Evolutionary conservation across 2,797 vertebrate species (phyloP), one percentile per base, ranked within the genome.

Genomic region (Esox masquinongy): DNA sequence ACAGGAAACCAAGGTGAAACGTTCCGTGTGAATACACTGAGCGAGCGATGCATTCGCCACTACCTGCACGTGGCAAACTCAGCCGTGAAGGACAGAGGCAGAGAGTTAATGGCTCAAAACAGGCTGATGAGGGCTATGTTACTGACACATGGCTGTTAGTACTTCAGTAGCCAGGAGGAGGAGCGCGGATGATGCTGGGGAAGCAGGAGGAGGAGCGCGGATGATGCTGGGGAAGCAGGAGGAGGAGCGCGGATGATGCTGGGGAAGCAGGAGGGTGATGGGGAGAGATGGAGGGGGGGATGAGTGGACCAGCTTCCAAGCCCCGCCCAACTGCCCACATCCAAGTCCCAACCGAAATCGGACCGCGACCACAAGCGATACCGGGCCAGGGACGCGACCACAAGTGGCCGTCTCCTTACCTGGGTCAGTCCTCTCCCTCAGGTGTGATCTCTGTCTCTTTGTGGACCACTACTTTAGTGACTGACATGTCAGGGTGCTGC

Each of bases 401-500:
- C 34, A 16, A 36, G 12, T 53, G 53, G 3, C 16, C 4, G 7
- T 53, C 51, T 67, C 53, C 84, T 91, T 92, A 93, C 91, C 91
- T 92, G 85, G 82, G 79, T 88, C 88, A 89, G 81, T 91, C 82
- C 70, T 85, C 84, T 36, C n/a, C 95, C 51, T 97, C 95, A 83
- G 96, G 94, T 31, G 95, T 92, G 2, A 98, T 94, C 89, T 98
- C 96, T 0, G 96, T 98, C 91, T 97, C 97, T 93, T 98, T 97
- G 83, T 97, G 97, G 87, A 98, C 95, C 2, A 98, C 96, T 49
- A 98, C 96, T 81, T 95, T 96, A 76, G 97, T 98, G 89, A 98
- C 96, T 0, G 96, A 97, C 95, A 98, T 96, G 90, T 98, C 97
- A 0, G 97, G 97, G 82, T 98, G 97, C 90, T 98, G 96, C 75